Base-by-base conservation (phyloP, 2,888 invertebrate genomes). In the Chalcis sispes region DNA sequence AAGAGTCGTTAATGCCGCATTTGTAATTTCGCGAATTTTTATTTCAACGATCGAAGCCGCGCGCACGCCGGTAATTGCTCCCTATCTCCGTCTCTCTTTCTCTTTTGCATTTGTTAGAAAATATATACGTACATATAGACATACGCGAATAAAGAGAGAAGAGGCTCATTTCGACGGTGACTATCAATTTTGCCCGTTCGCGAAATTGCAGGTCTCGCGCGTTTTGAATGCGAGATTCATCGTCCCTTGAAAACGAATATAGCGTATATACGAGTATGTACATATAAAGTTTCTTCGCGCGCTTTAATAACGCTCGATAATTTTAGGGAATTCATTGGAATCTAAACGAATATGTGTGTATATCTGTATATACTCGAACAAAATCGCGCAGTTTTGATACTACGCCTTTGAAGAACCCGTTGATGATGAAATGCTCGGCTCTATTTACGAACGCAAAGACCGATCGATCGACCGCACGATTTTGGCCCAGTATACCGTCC, bases 1-100 rank as follows among this genome's bases (percentile, higher is more conserved):
- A 64, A 70, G 58, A 67, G 73, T 73, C 69, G 74, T 75, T 75
- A 64, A 75, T 70, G 75, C 75, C 65, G 75, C 59, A 70, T 70
- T 74, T 61, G 62, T 73, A 73, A 73, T 73, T 73, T 73, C 66
- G 66, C 67, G 66, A 61, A 67, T 73, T 66, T 73, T 73, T 73
- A 73, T 73, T 73, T 52, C 50, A 36, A 13, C 65, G 72, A 64
- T 72, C 72, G 66, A 40, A n/a, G n/a, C n/a, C n/a, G n/a, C n/a
- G n/a, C 56, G 46, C 18, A 23, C 13, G 10, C 50, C 29, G 50
- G 59, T 61, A 73, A 72, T 58, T 58, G 65, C 56, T 25, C 27
- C 4, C 48, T 23, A 23, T 27, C n/a, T n/a, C n/a, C n/a, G n/a
- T n/a, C n/a, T n/a, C n/a, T n/a, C n/a, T n/a, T n/a, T n/a, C n/a